Percentiles rank a stretch among this genome's conserved stretches.
phyloP scores from a whole-genome alignment of 2,797 vertebrate genomes.

The Lutjanus argentimaculatus region DNA sequence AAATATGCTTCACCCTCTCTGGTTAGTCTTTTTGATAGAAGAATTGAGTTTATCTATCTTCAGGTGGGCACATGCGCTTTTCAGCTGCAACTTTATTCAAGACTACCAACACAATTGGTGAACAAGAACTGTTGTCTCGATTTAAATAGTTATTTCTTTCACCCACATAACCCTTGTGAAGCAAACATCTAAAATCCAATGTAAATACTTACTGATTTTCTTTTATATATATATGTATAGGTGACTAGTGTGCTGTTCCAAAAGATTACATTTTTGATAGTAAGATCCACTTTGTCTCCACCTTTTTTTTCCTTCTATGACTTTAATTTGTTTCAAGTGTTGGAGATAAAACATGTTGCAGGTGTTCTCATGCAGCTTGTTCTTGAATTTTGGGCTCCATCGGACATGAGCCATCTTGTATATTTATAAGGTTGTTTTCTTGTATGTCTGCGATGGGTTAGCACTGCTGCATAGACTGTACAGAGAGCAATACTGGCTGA shows the following conservation, averaged over 20 bases:
- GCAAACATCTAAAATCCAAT: slow-evolving; percentile 77
- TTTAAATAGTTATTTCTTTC: slow-evolving; percentile 66
- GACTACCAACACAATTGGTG: slow-evolving; percentile 67
- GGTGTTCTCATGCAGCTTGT: slow-evolving; percentile 68
- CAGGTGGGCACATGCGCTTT: slow-evolving; percentile 70
- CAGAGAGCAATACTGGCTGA: slow-evolving; percentile 78
- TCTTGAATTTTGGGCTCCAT: slow-evolving; percentile 64
- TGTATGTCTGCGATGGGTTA: slow-evolving; percentile 72
- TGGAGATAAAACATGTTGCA: slow-evolving; percentile 71
- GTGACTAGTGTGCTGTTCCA: slow-evolving; percentile 86
- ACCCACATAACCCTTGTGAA: slow-evolving; percentile 69
- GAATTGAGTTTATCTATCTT: slow-evolving; percentile 67
- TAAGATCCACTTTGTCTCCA: slow-evolving; percentile 79
- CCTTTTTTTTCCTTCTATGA: slow-evolving; percentile 56
- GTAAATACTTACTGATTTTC: slow-evolving; percentile 86
- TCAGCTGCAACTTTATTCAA: slow-evolving; percentile 76
- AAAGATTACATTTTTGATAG: slow-evolving; percentile 83
- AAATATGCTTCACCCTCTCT: slow-evolving; percentile 41
- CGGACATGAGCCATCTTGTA: slow-evolving; percentile 73
- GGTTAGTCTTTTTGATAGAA: slow-evolving; percentile 67
- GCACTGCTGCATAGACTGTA: slow-evolving; percentile 76
- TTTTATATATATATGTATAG: slow-evolving; percentile 88
- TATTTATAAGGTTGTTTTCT: slow-evolving; percentile 78
- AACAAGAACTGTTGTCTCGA: slow-evolving; percentile 64
- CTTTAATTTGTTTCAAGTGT: slow-evolving; percentile 71